Conservation (phyloP, 92 coral and sea anemone species). For the Micromussa lordhowensis region DNA sequence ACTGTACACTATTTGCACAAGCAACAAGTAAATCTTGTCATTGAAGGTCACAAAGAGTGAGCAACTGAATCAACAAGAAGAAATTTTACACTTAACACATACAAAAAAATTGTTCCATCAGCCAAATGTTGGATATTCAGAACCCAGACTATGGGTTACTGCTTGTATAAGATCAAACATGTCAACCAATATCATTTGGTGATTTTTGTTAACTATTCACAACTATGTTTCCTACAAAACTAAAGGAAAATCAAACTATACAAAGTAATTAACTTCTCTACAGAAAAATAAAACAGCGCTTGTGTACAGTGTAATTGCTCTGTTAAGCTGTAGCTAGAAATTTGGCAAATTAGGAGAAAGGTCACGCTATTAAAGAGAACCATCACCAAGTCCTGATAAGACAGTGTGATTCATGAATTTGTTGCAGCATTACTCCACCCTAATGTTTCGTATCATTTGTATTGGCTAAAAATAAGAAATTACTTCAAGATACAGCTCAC, state of each 20-base stretch:
- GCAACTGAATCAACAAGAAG: too few relatives aligned
- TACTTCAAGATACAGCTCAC: neutral
- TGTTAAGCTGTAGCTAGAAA: neutral
- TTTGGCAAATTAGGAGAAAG: neutral
- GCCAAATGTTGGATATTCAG: neutral
- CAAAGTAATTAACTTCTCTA: too few relatives aligned
- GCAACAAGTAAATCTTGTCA: too few relatives aligned
- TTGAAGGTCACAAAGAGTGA: too few relatives aligned
- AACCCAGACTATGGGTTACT: neutral
- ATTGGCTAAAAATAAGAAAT: neutral
- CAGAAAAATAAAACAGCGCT: too few relatives aligned
- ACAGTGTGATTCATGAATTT: neutral
- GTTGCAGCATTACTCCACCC: neutral
- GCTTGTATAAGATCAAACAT: neutral
- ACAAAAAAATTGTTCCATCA: neutral
- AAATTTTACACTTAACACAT: too few relatives aligned
- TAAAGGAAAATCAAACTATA: neutral
- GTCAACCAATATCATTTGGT: neutral
- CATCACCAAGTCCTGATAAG: neutral
- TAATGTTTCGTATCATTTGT: neutral
- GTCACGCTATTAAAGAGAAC: neutral
- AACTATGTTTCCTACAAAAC: neutral
- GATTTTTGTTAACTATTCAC: neutral
- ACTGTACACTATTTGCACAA: too few relatives aligned
- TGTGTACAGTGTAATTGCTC: neutral